Base-by-base conservation (phyloP, 2,797 vertebrate species). In the Acestrorhynchus altus region DNA sequence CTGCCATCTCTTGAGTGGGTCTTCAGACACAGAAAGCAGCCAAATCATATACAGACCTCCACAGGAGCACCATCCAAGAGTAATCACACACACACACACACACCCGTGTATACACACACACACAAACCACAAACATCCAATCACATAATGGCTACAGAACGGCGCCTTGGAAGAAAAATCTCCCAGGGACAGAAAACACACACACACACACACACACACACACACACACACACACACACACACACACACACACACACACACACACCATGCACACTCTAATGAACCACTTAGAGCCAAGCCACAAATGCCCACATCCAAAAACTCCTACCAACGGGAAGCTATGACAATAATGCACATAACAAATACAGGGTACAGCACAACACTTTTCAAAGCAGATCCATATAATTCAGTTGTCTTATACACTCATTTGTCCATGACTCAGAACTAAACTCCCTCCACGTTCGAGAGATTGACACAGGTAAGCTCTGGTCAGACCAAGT, bases 151-250 rank as follows among this genome's bases (percentile, higher is more conserved):
- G 72, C 54, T 44, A 68, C 72, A 79, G 70, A 28, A 12, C 60
- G 26, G 24, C 59, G 31, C 39, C 39, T 2, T 61, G 31, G 57
- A 64, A 75, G 59, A 64, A 28, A 40, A 24, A 47, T 74, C 72
- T 79, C 78, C 78, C 24, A 59, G 56, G 78, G 65, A 79, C 78
- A 69, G 42, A 73, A 64, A 70, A 75, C 31, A 8, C 67, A 44
- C 72, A 63, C 42, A 15, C 56, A 49, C 1, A 61, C 16, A n/a
- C n/a, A n/a, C n/a, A n/a, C n/a, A n/a, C n/a, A n/a, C n/a, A 63
- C 35, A 63, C 42, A 15, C 56, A 49, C 1, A 61, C 16, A n/a
- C n/a, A n/a, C n/a, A n/a, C n/a, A n/a, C n/a, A n/a, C n/a, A 63
- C 35, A n/a, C n/a, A 75, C 31, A 8, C 67, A 44, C 72, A 75